Base-by-base conservation (phyloP, 2,888 invertebrate genomes). In the Lycia hirtaria region DNA sequence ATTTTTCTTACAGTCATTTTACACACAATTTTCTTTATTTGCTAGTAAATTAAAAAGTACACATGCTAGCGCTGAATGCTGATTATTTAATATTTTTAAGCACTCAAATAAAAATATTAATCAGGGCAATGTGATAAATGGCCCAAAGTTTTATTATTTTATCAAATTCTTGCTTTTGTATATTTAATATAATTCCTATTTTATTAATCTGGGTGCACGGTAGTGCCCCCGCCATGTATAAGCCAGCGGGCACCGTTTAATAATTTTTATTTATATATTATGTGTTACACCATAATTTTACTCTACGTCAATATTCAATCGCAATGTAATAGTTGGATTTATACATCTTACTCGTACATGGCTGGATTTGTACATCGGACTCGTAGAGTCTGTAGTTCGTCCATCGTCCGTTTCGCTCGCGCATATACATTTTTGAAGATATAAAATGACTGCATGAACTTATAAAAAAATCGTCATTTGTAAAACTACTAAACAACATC, bases 41-140 rank as follows among this genome's bases (percentile, higher is more conserved):
- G 32, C 7, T 32, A 14, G 17, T 4, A 35, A 35, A 35, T 35
- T 35, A 6, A n/a, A n/a, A n/a, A 17, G 35, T 35, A 15, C 9
- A 17, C 35, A 35, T 19, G 35, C 35, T 35, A 35, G 19, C 19
- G 20, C n/a, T 37, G 20, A 37, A 19, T n/a, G 5, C n/a, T 37
- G 17, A 17, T 33, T 9, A 33, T 6, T 2, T 14, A 17, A 33
- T 17, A 9, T 17, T 9, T 10, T 3, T 7, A 33, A 32, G 14
- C 14, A 6, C 6, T 14, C 14, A 7, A 14, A 6, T 14, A 5
- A 14, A 32, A 32, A 14, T 32, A 32, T 35, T 35, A 38, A 22
- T 10, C 38, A 12, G 38, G 38, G 12, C 38, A 19, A 37, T 9
- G 38, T 40, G 38, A 40, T 40, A 40, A 40, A 40, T 40, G 22